Conservation (phyloP, 37 sponge, comb jelly and placozoan species). For the Mnemiopsis leidyi region DNA sequence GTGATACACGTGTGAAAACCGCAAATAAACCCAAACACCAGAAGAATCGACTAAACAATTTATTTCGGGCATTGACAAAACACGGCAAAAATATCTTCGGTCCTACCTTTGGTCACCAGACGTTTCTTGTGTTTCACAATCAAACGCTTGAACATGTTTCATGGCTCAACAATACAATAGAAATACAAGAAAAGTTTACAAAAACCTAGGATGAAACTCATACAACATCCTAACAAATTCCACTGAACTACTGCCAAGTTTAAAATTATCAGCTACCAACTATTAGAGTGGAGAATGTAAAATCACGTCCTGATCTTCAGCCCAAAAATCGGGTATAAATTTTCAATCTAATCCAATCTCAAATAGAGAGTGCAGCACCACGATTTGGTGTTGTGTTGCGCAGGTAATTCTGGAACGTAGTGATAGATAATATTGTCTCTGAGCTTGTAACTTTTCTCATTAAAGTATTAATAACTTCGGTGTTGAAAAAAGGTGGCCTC, state of each 20-base stretch:
- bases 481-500: too few relatives aligned
- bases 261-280: too few relatives aligned
- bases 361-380: too few relatives aligned
- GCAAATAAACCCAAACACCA: too few relatives aligned
- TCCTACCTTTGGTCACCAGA: background rate
- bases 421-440: background rate
- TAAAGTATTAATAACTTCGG: background rate
- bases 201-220: too few relatives aligned
- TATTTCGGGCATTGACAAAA: too few relatives aligned
- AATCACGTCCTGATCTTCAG: background rate
- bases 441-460: background rate
- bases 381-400: background rate
- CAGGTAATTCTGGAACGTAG: background rate
- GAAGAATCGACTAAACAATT: too few relatives aligned
- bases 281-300: background rate
- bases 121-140: slow-evolving; percentile 41
- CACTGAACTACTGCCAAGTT: too few relatives aligned
- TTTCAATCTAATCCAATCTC: background rate
- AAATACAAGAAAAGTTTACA: background rate
- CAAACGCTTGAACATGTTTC: slow-evolving; percentile 45
- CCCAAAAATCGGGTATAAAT: background rate
- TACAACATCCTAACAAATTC: too few relatives aligned
- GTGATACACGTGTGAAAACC: too few relatives aligned
- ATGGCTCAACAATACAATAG: background rate
- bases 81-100: too few relatives aligned